Percentiles rank a stretch among this genome's conserved stretches.
Evolutionary conservation across 2,888 invertebrate genomes (phyloP).

Genomic region (Acleris emargana): DNA sequence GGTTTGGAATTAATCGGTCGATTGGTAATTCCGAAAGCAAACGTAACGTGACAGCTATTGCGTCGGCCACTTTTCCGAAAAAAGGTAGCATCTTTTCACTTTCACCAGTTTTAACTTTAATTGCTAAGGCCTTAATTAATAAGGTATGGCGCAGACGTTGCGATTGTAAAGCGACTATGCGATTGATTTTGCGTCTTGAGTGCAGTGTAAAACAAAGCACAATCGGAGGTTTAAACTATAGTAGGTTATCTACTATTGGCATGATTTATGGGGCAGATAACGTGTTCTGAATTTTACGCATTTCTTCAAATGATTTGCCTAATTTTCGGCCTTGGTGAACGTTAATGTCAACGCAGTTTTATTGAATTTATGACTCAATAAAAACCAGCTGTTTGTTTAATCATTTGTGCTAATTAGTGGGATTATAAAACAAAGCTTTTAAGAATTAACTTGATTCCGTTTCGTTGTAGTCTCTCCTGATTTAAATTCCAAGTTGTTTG

Average conservation of each 20-base stretch:
- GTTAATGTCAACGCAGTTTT: background rate
- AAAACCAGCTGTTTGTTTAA: slow-evolving; percentile 2
- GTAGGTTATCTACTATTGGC: background rate
- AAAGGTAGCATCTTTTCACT: slow-evolving; percentile 41
- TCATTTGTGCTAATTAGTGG: slow-evolving; percentile 24
- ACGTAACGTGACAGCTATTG: slow-evolving; percentile 55
- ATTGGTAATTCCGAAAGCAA: slow-evolving; percentile 57
- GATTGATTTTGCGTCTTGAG: no score
- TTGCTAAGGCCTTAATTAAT: slow-evolving; percentile 23
- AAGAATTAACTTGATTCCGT: slow-evolving; percentile 24
- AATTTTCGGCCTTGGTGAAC: background rate
- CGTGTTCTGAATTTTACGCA: background rate
- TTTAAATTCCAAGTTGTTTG: slow-evolving; percentile 8
- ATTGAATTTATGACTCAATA: slow-evolving; percentile 18
- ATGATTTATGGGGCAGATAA: background rate
- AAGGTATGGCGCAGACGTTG: slow-evolving; percentile 8
- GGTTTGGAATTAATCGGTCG: slow-evolving; percentile 50
- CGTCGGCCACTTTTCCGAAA: slow-evolving; percentile 51
- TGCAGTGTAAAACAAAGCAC: background rate
- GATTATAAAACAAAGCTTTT: slow-evolving; percentile 24
- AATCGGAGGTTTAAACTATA: background rate
- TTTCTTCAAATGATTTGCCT: background rate
- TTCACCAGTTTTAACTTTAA: slow-evolving; percentile 40
- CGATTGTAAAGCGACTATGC: background rate
- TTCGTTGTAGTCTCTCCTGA: background rate